These are phyloP conservation scores for Porites lobata DNA, from an alignment of 92 coral and sea anemone genomes.

Conservation along the genomic window DNA sequence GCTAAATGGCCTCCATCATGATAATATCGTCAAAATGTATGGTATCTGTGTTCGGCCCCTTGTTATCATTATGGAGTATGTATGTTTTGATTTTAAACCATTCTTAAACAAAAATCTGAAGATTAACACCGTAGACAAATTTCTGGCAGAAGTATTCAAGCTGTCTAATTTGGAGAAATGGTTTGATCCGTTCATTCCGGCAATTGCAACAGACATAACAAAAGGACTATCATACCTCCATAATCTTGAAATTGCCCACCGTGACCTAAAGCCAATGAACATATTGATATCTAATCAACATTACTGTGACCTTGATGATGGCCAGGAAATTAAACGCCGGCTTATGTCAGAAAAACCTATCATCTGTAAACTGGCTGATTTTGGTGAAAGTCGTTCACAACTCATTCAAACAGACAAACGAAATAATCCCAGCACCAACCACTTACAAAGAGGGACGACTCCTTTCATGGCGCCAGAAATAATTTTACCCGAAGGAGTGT, in stretches of 20 bases:
- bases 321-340: neutral
- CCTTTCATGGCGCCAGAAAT: conserved; percentile 53
- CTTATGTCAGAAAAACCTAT: conserved; percentile 1
- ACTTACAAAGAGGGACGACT: conserved; percentile 33
- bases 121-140: conserved; percentile 8
- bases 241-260: conserved; percentile 19
- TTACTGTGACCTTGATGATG: conserved; percentile 13
- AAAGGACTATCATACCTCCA: conserved; percentile 33
- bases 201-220: conserved; percentile 32
- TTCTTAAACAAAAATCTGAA: neutral
- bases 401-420: conserved; percentile 25
- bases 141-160: conserved; percentile 4
- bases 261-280: conserved; percentile 42
- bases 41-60: conserved; percentile 25
- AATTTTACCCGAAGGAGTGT: conserved; percentile 9
- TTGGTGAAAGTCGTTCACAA: conserved; percentile 51
- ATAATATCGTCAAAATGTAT: conserved; percentile 25
- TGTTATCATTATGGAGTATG: conserved; percentile 29
- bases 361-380: conserved; percentile 41
- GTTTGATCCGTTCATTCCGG: conserved; percentile 15
- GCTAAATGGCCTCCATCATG: conserved; percentile 3
- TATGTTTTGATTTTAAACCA: conserved; percentile 31
- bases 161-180: neutral
- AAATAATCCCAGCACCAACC: conserved; percentile 2
- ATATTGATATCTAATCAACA: conserved; percentile 36